Evolutionary conservation across 1,140 invertebrate genomes (phyloP), one percentile per base, ranked within the genome.

Genomic region (Doryteuthis pealeii): DNA sequence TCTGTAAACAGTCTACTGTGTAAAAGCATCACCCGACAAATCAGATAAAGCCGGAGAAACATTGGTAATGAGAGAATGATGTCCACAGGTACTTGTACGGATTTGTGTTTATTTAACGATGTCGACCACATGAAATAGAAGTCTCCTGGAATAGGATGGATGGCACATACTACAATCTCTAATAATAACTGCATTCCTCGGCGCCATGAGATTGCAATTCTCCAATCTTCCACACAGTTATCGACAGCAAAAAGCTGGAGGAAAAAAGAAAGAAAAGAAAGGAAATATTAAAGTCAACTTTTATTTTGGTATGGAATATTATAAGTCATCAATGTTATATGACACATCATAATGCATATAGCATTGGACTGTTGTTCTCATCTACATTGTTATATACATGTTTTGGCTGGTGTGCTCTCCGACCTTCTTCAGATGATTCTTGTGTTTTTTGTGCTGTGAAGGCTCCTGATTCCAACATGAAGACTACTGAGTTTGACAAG

Each of bases 211-310:
- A 99, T 97, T 78, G 98, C 97, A 90, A 99, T 99, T 86, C 97
- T 91, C 98, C 98, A 99, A 90, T 99, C 98, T 89, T 99, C 98
- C 71, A 98, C 96, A 90, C 97, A 99, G 91, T 99, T 99, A 76
- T 87, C 85, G 32, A 87, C 80, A 26, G 85, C 85, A 74, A 86
- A 87, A 32, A 87, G 76, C 86, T 87, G 80, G 14, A 83, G 79
- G 75, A 35, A 79, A 73, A 76, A 66, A 4, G 54, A 73, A 58
- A 26, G 45, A 22, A 71, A 12, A 71, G 18, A 49, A 26, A 70
- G 14, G 6, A 43, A 70, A 33, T 70, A 70, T 70, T 43, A 70
- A 33, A 70, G 33, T 35, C 8, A 33, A 33, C n/a, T 26, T 26
- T 22, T 22, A 6, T 22, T 62, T 62, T 26, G 2, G 6, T 28